Percentiles rank a stretch among this genome's conserved stretches.
Conservation (phyloP, 2,888 invertebrate species). For the Petrolisthes cinctipes region DNA sequence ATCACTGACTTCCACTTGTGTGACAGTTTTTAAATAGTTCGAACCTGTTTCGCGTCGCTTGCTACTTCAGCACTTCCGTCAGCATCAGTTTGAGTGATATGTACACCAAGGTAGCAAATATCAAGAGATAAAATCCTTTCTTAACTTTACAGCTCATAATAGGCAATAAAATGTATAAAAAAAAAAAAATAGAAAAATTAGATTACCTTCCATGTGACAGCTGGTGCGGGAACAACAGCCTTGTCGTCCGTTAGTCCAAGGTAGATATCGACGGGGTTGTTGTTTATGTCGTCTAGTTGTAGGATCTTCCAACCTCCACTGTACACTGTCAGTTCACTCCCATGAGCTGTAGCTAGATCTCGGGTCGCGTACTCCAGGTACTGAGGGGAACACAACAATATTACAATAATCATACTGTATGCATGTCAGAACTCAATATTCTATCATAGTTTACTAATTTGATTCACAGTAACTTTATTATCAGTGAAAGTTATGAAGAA, state of each 20-base stretch:
- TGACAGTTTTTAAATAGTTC: not conserved
- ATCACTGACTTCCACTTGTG: too few relatives aligned
- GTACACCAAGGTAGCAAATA: not conserved
- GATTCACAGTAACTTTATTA: too few relatives aligned
- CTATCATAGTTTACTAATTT: too few relatives aligned
- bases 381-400: not conserved
- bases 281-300: conserved; percentile 35
- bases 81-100: not conserved
- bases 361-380: conserved; percentile 41
- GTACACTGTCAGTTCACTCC: conserved; percentile 27
- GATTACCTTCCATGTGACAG: conserved; percentile 47
- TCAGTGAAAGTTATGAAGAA: too few relatives aligned
- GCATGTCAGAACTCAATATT: too few relatives aligned
- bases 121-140: not conserved
- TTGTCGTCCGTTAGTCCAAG: conserved; percentile 28
- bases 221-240: conserved; percentile 47
- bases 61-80: too few relatives aligned
- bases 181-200: not conserved
- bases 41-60: not conserved
- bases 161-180: not conserved
- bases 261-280: conserved; percentile 40
- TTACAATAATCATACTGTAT: too few relatives aligned
- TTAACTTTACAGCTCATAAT: not conserved
- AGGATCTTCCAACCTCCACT: conserved; percentile 44
- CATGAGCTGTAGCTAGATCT: conserved; percentile 15